phyloP scores from a whole-genome alignment of 2,797 vertebrate species.

The Moxostoma hubbsi region DNA sequence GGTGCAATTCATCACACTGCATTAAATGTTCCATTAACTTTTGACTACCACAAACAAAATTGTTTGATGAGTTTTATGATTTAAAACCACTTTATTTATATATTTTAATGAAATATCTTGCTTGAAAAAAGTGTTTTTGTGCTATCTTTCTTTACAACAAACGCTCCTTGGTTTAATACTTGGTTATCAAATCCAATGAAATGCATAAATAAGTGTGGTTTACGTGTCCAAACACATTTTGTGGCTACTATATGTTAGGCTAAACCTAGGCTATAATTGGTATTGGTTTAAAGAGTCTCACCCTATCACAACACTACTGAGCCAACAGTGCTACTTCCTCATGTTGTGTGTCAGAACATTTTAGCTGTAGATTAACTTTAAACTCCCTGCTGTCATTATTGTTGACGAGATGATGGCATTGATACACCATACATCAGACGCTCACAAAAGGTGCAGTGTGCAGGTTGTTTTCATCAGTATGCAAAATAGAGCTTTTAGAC shows the following conservation, averaged over 20 bases:
- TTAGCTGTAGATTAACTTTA: neutral
- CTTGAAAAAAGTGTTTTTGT: no score
- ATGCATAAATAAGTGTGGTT: neutral
- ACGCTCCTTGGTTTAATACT: neutral
- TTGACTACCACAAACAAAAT: no score
- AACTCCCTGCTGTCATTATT: neutral
- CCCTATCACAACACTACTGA: neutral
- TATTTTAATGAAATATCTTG: no score
- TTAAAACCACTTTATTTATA: no score
- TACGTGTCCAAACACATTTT: neutral
- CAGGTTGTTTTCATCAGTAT: conserved; percentile 35
- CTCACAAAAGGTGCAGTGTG: conserved; percentile 41
- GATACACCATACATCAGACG: conserved; percentile 8
- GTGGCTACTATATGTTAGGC: neutral
- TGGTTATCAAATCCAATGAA: neutral
- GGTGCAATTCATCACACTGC: neutral
- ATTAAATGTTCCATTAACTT: no score
- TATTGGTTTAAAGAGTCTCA: neutral
- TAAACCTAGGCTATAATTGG: no score
- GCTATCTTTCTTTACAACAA: no score
- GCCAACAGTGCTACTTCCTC: neutral
- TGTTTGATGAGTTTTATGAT: no score
- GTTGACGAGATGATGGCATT: conserved; percentile 18
- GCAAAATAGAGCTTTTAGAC: conserved; percentile 45
- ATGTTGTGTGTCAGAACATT: neutral